A percentile compares a stretch with the other conserved stretches of the same genome.
phyloP scores from a whole-genome alignment of 1,140 invertebrate species.

The Adoxophyes honmai region DNA sequence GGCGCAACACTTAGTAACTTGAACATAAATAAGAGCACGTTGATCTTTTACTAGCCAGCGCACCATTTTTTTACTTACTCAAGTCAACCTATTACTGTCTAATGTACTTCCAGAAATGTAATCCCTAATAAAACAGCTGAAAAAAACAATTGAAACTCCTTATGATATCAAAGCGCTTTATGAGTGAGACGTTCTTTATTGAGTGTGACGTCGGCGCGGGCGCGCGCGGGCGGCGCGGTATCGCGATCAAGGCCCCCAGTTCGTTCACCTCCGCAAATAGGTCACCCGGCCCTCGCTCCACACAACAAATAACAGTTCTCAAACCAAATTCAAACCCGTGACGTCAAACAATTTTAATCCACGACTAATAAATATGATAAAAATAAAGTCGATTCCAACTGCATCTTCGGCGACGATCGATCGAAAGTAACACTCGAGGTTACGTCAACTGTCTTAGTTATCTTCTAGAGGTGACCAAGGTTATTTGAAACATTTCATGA shows the following conservation, averaged over 20 bases:
- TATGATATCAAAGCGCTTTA: slow-evolving; percentile 46
- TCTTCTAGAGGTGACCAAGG: slow-evolving; percentile 14
- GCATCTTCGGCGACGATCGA: neutral
- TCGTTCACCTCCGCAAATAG: slow-evolving; percentile 68
- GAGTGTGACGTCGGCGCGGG: slow-evolving; percentile 24
- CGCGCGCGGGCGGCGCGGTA: slow-evolving; percentile 39
- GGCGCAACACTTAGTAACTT: no score
- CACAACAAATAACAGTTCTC: slow-evolving; percentile 63
- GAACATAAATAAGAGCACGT: no score
- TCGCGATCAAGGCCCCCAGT: slow-evolving; percentile 72
- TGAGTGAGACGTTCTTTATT: slow-evolving; percentile 38
- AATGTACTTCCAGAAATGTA: no score
- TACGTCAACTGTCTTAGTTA: slow-evolving; percentile 11
- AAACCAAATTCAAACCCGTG: slow-evolving; percentile 58
- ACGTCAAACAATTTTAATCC: slow-evolving; percentile 30
- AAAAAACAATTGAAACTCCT: no score
- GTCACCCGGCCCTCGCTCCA: slow-evolving; percentile 56
- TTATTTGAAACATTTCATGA: neutral
- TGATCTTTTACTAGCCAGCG: no score
- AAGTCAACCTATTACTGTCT: no score
- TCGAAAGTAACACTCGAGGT: slow-evolving; percentile 21
- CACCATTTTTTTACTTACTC: no score
- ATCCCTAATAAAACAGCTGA: no score
- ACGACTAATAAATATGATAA: neutral
- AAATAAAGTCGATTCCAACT: neutral